Percentiles rank a stretch among this genome's conserved stretches.
These are phyloP conservation scores for Scaptomyza cyrtandrae DNA, from an alignment of 2,888 invertebrate species.

Conservation along the genomic window DNA sequence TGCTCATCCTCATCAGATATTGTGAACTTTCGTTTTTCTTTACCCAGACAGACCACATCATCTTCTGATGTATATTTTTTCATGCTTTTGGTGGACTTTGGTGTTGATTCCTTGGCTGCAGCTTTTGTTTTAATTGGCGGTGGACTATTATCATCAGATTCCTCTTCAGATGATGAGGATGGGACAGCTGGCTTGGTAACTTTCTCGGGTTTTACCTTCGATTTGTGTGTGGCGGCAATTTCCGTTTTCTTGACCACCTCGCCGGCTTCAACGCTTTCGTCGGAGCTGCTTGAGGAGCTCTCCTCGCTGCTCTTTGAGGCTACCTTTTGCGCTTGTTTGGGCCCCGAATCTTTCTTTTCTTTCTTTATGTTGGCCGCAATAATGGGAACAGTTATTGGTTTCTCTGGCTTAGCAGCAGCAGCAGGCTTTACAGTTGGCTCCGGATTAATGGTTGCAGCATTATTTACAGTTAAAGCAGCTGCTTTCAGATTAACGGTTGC, in stretches of 20 bases:
- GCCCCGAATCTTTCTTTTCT: conserved; percentile 47
- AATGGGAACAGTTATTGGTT: conserved; percentile 10
- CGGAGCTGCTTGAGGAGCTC: conserved; percentile 55
- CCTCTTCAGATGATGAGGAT: conserved; percentile 52
- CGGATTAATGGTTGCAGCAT: neutral
- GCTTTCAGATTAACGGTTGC: neutral
- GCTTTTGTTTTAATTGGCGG: conserved; percentile 26
- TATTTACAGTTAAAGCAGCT: neutral
- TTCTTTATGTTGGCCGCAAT: conserved; percentile 53
- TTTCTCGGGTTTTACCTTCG: conserved; percentile 22
- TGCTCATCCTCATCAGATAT: conserved; percentile 74
- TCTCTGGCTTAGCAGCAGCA: neutral
- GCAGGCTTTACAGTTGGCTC: neutral
- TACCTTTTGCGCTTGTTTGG: neutral
- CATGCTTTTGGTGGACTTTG: conserved; percentile 33
- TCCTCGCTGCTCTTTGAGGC: conserved; percentile 38
- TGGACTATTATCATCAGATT: conserved; percentile 42
- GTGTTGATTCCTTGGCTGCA: conserved; percentile 21
- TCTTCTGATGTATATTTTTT: conserved; percentile 60
- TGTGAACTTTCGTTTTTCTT: conserved; percentile 58
- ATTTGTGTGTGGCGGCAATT: neutral
- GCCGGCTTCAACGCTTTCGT: conserved; percentile 51
- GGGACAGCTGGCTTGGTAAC: conserved; percentile 17
- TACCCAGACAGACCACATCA: conserved; percentile 82
- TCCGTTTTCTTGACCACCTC: conserved; percentile 40